Evolutionary conservation across 2,113 vertebrate genomes (phyloP), one percentile per base, ranked within the genome.

Genomic region (Sporophila hypoxantha): DNA sequence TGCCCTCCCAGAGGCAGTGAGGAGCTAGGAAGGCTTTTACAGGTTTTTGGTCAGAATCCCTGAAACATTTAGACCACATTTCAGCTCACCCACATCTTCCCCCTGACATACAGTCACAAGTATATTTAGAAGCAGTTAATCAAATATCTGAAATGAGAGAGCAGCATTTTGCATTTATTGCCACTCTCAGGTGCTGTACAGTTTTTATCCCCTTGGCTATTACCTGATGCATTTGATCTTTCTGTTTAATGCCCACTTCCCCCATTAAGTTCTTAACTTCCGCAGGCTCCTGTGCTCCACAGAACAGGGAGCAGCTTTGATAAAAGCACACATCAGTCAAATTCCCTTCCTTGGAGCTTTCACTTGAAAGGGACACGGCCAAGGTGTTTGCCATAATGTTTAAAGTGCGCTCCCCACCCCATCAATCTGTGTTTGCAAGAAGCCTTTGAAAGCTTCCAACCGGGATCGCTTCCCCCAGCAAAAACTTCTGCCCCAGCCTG

Each of bases 151-250:
- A 93, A 90, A 90, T 25, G 60, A 73, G 91, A 91, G 83, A 93
- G 91, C 81, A 94, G 89, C 92, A 25, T 92, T 95, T 95, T 69
- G 50, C 92, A 87, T 91, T 93, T 93, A 88, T 17, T 87, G 91
- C 94, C 80, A 12, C 93, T 93, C 91, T 93, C 85, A 94, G 94
- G 95, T 90, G 93, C 91, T 66, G 59, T 70, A 71, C 37, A 34
- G 10, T 69, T 93, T 95, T 94, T 85, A 93, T 94, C 90, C 94
- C 94, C 61, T 71, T 76, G 93, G 89, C 93, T 90, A 75, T 93
- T 92, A 90, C 89, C 76, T 85, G 93, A 32, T 42, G 84, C 61
- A 94, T 96, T 96, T 96, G 94, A 96, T 95, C 91, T 96, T 90
- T 79, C 90, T 90, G 87, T 93, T 88, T 92, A 92, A 92, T 95